A percentile compares a stretch with the other conserved stretches of the same genome.
Evolutionary conservation across 2,113 vertebrate genomes (phyloP).

Genomic region (Pluvianellus socialis): DNA sequence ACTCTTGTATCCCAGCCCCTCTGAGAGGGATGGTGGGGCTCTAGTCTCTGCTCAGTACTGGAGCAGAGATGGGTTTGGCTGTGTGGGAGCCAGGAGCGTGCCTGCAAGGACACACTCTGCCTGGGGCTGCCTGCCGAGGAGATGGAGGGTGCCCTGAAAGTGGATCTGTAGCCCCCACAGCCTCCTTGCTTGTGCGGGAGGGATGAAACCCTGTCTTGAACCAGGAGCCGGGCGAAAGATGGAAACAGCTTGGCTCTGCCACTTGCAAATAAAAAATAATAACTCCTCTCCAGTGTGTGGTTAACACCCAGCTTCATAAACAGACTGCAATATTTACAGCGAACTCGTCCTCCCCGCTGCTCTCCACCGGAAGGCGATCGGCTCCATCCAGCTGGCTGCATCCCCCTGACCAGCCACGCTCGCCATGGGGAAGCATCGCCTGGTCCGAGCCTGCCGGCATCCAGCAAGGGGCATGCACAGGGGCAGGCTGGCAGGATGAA

Average conservation of each 20-base stretch:
- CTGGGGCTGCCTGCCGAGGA: neutral
- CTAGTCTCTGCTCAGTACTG: neutral
- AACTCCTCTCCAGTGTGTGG: neutral
- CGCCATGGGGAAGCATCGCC: rapidly evolving
- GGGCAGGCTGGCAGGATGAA: neutral
- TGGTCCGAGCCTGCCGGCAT: rapidly evolving
- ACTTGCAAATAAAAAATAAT: neutral
- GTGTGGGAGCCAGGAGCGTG: rapidly evolving
- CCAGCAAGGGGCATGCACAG: neutral
- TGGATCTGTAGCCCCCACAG: rapidly evolving
- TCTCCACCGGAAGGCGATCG: neutral
- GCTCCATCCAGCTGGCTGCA: neutral
- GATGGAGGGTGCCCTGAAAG: neutral
- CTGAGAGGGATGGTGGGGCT: rapidly evolving
- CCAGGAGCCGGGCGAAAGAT: neutral
- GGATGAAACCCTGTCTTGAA: neutral
- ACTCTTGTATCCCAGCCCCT: neutral
- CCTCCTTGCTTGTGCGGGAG: neutral
- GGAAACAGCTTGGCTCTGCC: neutral
- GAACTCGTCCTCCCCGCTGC: rapidly evolving
- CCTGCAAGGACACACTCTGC: no score
- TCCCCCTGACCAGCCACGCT: rapidly evolving
- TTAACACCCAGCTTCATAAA: neutral
- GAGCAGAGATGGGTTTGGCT: rapidly evolving
- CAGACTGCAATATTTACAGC: neutral